A percentile compares a stretch with the other conserved stretches of the same genome.
These are phyloP conservation scores for Solea senegalensis DNA, from an alignment of 2,113 vertebrate genomes.

Conservation along the genomic window DNA sequence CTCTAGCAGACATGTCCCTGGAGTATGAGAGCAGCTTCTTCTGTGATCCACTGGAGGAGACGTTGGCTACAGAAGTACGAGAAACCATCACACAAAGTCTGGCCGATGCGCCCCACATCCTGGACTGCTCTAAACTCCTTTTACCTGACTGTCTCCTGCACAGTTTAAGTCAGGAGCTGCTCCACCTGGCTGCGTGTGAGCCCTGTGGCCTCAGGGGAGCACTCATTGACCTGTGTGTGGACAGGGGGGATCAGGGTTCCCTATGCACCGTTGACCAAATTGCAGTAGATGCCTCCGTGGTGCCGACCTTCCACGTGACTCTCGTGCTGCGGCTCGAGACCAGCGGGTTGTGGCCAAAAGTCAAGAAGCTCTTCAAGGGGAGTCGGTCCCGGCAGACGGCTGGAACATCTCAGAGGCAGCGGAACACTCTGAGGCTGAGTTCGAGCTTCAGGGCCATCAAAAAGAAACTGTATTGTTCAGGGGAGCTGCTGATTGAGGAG, in stretches of 20 bases:
- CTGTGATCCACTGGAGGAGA: conserved; percentile 89
- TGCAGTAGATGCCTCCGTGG: conserved; percentile 85
- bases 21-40: conserved; percentile 82
- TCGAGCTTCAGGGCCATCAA: conserved; percentile 90
- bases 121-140: conserved; percentile 85
- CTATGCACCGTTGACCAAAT: conserved; percentile 86
- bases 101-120: conserved; percentile 77
- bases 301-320: conserved; percentile 93
- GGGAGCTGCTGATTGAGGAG: conserved; percentile 91
- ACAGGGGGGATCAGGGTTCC: conserved; percentile 79
- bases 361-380: conserved; percentile 87
- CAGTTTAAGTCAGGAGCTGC: conserved; percentile 87
- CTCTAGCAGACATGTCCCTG: conserved; percentile 80
- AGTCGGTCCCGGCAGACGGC: conserved; percentile 74
- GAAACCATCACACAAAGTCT: conserved; percentile 83
- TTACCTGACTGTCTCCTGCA: conserved; percentile 84
- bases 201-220: conserved; percentile 95
- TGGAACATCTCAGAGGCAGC: conserved; percentile 37
- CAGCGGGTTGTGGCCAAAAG: conserved; percentile 89
- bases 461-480: conserved; percentile 93
- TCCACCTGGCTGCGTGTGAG: conserved; percentile 89
- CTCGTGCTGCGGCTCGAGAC: conserved; percentile 89
- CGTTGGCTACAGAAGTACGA: conserved; percentile 83
- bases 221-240: conserved; percentile 90
- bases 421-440: conserved; percentile 83